A percentile compares a stretch with the other conserved stretches of the same genome.
Evolutionary conservation across 92 coral and sea anemone genomes (phyloP).

Genomic region (Palythoa heliodiscus): DNA sequence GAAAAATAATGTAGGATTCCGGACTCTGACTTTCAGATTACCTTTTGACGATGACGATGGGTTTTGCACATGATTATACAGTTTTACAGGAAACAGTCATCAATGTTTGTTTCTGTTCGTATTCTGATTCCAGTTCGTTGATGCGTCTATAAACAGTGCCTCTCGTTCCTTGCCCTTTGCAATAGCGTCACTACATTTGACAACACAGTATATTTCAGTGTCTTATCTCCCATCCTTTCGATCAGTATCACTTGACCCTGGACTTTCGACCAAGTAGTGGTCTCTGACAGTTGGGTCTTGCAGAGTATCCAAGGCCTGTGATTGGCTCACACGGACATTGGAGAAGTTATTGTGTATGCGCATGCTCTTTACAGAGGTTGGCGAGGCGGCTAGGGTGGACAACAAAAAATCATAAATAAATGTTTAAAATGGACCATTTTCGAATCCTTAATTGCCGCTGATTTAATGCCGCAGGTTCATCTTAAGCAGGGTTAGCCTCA

Average conservation of each 20-base stretch:
- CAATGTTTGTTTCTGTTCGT: conserved; percentile 33
- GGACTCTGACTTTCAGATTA: not conserved
- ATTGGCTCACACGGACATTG: conserved; percentile 67
- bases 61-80: conserved; percentile 27
- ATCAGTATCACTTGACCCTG: conserved; percentile 32
- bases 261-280: conserved; percentile 13
- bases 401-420: not conserved
- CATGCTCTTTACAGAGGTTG: conserved; percentile 16
- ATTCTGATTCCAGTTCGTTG: conserved; percentile 72
- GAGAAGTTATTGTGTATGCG: conserved; percentile 8
- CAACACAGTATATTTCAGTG: not conserved
- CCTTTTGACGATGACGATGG: no score
- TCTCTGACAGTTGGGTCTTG: conserved; percentile 48
- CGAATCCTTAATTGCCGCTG: no score
- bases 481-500: no score
- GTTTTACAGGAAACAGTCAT: conserved; percentile 6
- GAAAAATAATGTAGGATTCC: not conserved
- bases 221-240: conserved; percentile 4
- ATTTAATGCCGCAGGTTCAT: no score
- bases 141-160: conserved; percentile 57
- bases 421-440: not conserved
- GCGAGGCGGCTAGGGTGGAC: conserved; percentile 10
- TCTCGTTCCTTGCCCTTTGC: conserved; percentile 60
- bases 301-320: conserved; percentile 68
- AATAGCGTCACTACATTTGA: not conserved